phyloP scores from a whole-genome alignment of 1,140 invertebrate genomes.

The Sitophilus oryzae region DNA sequence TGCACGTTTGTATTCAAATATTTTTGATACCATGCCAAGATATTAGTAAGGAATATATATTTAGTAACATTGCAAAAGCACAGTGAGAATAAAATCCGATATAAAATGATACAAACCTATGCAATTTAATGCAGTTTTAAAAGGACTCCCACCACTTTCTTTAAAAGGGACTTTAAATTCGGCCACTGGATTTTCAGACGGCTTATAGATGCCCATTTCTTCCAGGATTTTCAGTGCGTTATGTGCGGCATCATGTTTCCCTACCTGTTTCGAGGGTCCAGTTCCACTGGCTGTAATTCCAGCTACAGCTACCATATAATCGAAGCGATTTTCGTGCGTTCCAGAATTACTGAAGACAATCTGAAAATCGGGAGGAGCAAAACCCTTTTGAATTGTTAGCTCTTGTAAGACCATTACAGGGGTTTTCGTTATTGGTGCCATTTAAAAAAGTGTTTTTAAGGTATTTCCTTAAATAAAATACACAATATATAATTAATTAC shows the following conservation, averaged over 20 bases:
- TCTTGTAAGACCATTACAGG: constrained; percentile 70
- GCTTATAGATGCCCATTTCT: constrained; percentile 28
- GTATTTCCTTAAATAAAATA: too few relatives aligned
- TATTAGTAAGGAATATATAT: too few relatives aligned
- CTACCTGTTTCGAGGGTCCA: constrained; percentile 37
- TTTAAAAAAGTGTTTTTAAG: too few relatives aligned
- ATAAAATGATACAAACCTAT: constrained; percentile 22
- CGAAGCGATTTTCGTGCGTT: constrained; percentile 65
- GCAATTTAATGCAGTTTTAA: constrained; percentile 52
- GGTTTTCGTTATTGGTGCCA: constrained; percentile 49
- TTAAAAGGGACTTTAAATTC: too few relatives aligned
- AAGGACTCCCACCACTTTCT: constrained; percentile 49
- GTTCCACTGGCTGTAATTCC: constrained; percentile 47
- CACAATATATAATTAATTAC: too few relatives aligned
- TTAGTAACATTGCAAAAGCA: too few relatives aligned
- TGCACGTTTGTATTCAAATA: neutral
- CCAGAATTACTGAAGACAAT: constrained; percentile 52
- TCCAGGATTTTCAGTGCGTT: constrained; percentile 30
- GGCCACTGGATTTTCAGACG: constrained; percentile 18
- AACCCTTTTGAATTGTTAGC: constrained; percentile 56
- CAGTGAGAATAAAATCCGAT: too few relatives aligned
- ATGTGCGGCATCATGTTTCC: constrained; percentile 35
- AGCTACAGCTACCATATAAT: constrained; percentile 52
- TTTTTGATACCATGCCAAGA: too few relatives aligned
- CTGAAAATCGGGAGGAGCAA: constrained; percentile 58